Evolutionary conservation across 1,140 invertebrate species (phyloP).

Genomic region (Drosophila athabasca): DNA sequence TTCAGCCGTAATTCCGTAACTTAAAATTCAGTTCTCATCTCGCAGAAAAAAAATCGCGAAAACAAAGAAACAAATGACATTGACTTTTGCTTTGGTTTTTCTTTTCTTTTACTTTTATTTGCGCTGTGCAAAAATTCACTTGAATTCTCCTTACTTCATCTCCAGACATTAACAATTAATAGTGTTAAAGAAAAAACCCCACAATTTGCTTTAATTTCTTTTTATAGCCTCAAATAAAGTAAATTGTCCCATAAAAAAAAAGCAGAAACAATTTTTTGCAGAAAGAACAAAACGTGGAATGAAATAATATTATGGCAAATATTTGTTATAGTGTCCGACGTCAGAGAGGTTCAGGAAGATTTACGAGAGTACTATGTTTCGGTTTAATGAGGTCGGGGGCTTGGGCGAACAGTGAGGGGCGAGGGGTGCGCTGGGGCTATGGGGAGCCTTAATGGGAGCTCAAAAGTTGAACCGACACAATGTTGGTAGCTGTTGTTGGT

Average conservation of each 20-base stretch:
- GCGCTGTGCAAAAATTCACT: constrained; percentile 27
- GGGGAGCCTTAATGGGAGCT: constrained; percentile 33
- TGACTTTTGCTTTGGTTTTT: constrained; percentile 18
- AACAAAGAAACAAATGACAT: constrained; percentile 49
- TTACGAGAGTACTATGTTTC: constrained; percentile 29
- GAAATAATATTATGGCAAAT: constrained; percentile 18
- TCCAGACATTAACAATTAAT: constrained; percentile 31
- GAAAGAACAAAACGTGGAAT: constrained; percentile 15
- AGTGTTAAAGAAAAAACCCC: constrained; percentile 24
- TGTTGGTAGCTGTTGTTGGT: constrained; percentile 25
- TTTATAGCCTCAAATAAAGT: constrained; percentile 42
- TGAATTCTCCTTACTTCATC: constrained; percentile 23
- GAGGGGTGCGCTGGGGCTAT: too few relatives aligned
- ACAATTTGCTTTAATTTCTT: constrained; percentile 43
- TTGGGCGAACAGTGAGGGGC: too few relatives aligned
- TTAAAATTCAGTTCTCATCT: constrained; percentile 51
- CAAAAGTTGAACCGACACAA: constrained; percentile 31
- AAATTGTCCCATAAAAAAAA: constrained; percentile 30
- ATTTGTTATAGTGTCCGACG: constrained; percentile 11
- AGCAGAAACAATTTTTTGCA: not conserved
- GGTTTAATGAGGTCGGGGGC: constrained; percentile 29
- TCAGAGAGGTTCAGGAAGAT: constrained; percentile 30
- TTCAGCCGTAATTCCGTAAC: constrained; percentile 19
- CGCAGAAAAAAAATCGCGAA: not conserved
- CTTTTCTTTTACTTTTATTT: constrained; percentile 16